Percentiles rank a stretch among this genome's conserved stretches.
Conservation (phyloP, 2,113 vertebrate genomes). For the Bettongia penicillata region DNA sequence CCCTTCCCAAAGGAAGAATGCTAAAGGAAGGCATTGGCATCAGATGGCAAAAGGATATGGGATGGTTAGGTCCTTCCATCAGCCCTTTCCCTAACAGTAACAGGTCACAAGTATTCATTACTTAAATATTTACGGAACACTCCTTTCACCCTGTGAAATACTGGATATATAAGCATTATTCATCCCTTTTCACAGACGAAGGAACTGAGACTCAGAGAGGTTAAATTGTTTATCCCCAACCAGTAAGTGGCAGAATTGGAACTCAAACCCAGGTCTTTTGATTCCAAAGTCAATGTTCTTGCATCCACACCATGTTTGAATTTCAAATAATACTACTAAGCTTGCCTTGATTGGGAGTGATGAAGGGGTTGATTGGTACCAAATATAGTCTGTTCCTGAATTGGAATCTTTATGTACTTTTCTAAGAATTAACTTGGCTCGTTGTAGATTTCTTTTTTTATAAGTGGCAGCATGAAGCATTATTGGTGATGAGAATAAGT, state of each 20-base stretch:
- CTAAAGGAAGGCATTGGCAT: background rate
- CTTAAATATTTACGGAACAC: too few species aligned
- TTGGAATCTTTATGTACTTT: background rate
- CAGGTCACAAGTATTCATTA: background rate
- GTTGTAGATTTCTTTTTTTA: background rate
- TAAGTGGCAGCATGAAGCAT: too few species aligned
- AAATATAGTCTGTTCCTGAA: background rate
- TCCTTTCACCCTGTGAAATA: too few species aligned
- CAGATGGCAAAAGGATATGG: background rate
- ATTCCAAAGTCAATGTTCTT: too few species aligned
- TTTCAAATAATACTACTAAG: too few species aligned
- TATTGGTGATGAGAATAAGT: too few species aligned
- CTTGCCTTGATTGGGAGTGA: background rate
- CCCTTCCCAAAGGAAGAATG: background rate
- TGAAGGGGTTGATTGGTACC: background rate
- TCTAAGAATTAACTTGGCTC: background rate
- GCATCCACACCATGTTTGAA: too few species aligned
- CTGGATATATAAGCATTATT: too few species aligned
- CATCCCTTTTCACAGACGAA: background rate
- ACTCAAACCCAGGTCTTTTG: too few species aligned
- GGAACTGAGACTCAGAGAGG: background rate
- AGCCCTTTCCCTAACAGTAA: background rate
- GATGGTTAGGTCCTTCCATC: background rate
- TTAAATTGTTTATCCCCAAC: background rate
- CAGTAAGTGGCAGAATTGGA: too few species aligned